Percentiles rank a stretch among this genome's conserved stretches.
Conservation (phyloP, 2,888 invertebrate species). For the Ametastegia equiseti region DNA sequence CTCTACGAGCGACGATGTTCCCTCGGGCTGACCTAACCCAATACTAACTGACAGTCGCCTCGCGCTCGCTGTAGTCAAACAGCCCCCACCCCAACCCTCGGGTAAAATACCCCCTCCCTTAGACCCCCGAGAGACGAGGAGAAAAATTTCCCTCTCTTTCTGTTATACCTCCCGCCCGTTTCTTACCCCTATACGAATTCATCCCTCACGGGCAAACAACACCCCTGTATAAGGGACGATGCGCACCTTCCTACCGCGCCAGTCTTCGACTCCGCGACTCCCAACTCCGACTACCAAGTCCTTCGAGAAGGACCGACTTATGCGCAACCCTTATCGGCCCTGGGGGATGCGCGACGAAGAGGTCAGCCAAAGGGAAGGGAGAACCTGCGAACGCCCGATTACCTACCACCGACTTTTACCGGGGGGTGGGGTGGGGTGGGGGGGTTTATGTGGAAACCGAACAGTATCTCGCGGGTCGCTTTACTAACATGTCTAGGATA, state of each 20-base stretch:
- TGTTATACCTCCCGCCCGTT: slow-evolving; percentile 63
- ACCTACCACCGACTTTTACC: slow-evolving; percentile 1
- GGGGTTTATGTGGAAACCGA: background rate
- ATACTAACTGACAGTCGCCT: slow-evolving; percentile 77
- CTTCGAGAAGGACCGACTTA: slow-evolving; percentile 30
- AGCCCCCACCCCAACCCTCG: slow-evolving; percentile 63
- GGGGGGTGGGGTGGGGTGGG: background rate
- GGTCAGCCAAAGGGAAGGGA: slow-evolving; percentile 18
- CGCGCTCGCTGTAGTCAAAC: slow-evolving; percentile 73
- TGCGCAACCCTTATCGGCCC: background rate
- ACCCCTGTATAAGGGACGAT: slow-evolving; percentile 65
- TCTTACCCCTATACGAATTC: slow-evolving; percentile 58
- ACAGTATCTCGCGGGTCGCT: slow-evolving; percentile 4
- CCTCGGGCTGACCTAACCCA: slow-evolving; percentile 81
- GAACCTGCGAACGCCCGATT: slow-evolving; percentile 46
- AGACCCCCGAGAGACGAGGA: too few relatives aligned
- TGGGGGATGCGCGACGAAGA: slow-evolving; percentile 7
- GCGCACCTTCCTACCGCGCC: slow-evolving; percentile 22
- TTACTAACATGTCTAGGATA: background rate
- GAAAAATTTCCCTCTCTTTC: slow-evolving; percentile 76
- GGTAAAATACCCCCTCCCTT: slow-evolving; percentile 39
- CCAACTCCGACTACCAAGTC: background rate
- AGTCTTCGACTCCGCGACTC: background rate
- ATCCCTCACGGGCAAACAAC: slow-evolving; percentile 73
- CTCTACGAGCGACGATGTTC: slow-evolving; percentile 60